Conservation (phyloP, 2,113 vertebrate species). For the Microtus richardsoni region DNA sequence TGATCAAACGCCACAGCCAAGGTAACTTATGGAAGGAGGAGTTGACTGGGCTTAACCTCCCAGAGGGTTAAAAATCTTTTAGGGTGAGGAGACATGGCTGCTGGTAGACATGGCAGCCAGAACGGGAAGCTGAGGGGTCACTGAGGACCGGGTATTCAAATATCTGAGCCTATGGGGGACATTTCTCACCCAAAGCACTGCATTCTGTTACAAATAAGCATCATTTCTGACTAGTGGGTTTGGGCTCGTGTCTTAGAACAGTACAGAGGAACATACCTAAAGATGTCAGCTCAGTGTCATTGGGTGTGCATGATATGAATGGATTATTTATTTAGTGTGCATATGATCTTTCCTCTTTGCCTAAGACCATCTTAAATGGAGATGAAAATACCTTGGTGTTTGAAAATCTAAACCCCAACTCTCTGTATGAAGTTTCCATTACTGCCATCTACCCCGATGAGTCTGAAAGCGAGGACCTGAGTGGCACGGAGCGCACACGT, state of each 20-base stretch:
- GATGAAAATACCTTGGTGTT: slow-evolving; percentile 91
- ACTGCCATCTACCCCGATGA: slow-evolving; percentile 99
- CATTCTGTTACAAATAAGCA: slow-evolving; percentile 18
- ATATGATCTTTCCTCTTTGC: slow-evolving; percentile 29
- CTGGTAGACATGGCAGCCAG: neutral
- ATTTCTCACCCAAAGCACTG: neutral
- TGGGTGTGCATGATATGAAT: neutral
- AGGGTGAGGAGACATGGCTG: neutral
- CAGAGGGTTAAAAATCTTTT: neutral
- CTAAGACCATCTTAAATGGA: slow-evolving; percentile 91
- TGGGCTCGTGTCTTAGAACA: neutral
- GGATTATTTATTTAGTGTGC: slow-evolving; percentile 16
- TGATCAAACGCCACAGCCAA: neutral
- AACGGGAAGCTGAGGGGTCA: neutral
- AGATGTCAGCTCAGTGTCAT: neutral
- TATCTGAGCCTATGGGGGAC: neutral
- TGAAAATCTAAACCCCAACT: slow-evolving; percentile 92
- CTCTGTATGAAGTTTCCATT: slow-evolving; percentile 92
- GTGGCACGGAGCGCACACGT: slow-evolving; percentile 93
- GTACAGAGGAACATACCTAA: neutral
- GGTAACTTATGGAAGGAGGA: neutral
- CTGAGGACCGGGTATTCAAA: neutral
- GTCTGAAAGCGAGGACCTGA: slow-evolving; percentile 95
- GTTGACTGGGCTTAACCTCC: neutral
- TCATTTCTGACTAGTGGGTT: neutral